These are phyloP conservation scores for Smithornis capensis DNA, from an alignment of 2,113 vertebrate species.

Conservation along the genomic window DNA sequence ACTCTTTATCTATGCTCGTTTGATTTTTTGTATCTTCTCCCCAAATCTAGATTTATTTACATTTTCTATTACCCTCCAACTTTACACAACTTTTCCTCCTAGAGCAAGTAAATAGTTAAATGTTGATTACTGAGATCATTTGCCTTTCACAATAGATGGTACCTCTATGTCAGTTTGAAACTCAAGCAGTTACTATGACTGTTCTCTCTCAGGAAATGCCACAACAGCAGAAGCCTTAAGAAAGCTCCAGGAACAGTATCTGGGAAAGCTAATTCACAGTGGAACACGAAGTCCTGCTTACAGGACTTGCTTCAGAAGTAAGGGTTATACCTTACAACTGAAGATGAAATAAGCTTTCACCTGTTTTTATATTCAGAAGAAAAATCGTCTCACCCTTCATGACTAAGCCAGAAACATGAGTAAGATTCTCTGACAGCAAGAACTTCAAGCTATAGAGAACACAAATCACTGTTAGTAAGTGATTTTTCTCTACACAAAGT, in stretches of 20 bases:
- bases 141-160: background rate
- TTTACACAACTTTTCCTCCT: background rate
- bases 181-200: background rate
- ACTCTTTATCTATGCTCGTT: background rate
- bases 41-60: background rate
- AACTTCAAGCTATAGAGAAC: background rate
- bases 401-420: background rate
- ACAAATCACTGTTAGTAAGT: background rate
- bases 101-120: background rate
- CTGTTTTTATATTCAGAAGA: background rate
- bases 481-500: background rate
- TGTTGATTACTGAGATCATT: background rate
- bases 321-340: background rate
- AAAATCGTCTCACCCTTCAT: background rate
- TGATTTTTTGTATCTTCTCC: background rate
- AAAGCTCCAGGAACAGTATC: background rate
- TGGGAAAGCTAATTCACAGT: background rate
- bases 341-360: background rate
- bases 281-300: background rate
- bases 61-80: background rate
- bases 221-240: background rate
- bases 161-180: background rate
- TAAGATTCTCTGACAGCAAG: background rate
- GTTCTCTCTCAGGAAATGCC: background rate
- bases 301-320: background rate